Evolutionary conservation across 2,888 invertebrate species (phyloP), one percentile per base, ranked within the genome.

Genomic region (Melanophora roralis): DNA sequence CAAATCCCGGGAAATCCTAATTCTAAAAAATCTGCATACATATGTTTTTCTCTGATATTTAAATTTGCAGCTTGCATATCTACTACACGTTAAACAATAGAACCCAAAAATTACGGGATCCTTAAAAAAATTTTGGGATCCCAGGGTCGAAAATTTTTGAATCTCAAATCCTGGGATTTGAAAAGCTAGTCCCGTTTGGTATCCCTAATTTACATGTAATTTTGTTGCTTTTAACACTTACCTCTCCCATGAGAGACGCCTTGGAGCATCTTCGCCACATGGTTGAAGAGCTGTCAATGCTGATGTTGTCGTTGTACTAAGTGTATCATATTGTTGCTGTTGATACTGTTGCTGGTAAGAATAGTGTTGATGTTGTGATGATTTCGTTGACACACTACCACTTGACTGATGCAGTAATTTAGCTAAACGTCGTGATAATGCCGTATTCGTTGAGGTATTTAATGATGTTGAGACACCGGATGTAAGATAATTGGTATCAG

Each of bases 171-270:
- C n/a, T n/a, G n/a, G n/a, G n/a, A n/a, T n/a, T n/a, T n/a, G n/a
- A n/a, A n/a, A n/a, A n/a, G n/a, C n/a, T n/a, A n/a, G n/a, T n/a
- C n/a, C n/a, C n/a, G n/a, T n/a, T 27, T 27, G 27, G 3, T 27
- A 27, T 27, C n/a, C n/a, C n/a, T n/a, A n/a, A n/a, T n/a, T n/a
- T n/a, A n/a, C n/a, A n/a, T 27, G 27, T 27, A 27, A 27, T 62
- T 12, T 32, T 32, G n/a, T 23, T 23, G 32, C 38, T 16, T 49
- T 62, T 45, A 59, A 51, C 40, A 83, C 87, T 88, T 86, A 92
- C 92, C 91, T 91, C 84, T 92, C 92, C 92, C 92, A 92, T 57
- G 92, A 92, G 77, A 92, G 88, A 65, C 92, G 90, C 69, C 92
- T 88, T 32, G 91, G 91, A 80, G 91, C 89, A 83, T 91, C 91